A percentile compares a stretch with the other conserved stretches of the same genome.
phyloP scores from a whole-genome alignment of 2,113 vertebrate genomes.

The Sarotherodon lohbergeri region DNA sequence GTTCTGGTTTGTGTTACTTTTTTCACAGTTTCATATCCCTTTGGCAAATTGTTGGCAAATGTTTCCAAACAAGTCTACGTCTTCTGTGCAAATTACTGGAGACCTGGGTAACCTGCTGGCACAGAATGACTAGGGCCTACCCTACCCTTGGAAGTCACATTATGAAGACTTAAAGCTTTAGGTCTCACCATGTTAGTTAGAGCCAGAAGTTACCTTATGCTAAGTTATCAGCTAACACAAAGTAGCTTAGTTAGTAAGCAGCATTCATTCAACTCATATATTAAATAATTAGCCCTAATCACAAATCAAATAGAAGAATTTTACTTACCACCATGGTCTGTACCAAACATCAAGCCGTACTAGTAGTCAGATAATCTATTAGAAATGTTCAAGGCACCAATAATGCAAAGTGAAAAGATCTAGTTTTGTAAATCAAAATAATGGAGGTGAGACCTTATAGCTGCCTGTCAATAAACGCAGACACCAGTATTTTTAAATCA shows the following conservation, averaged over 20 bases:
- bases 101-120: not conserved
- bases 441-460: not conserved
- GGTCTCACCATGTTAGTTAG: not conserved
- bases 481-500: not conserved
- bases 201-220: not conserved
- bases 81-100: not conserved
- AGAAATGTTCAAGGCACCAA: not conserved
- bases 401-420: not conserved
- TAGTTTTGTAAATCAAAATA: not conserved
- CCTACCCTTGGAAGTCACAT: not conserved
- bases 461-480: rapidly evolving
- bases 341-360: not conserved
- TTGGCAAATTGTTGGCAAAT: not conserved
- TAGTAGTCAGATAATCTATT: not conserved
- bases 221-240: not conserved
- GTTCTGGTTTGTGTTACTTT: not conserved
- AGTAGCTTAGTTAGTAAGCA: not conserved
- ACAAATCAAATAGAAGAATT: rapidly evolving
- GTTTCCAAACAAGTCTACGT: not conserved
- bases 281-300: not conserved
- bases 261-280: not conserved
- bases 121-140: not conserved
- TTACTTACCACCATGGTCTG: not conserved
- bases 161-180: not conserved
- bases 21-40: not conserved